Evolutionary conservation across 2,888 invertebrate genomes (phyloP), one percentile per base, ranked within the genome.

Genomic region (Hydropsyche betteni): DNA sequence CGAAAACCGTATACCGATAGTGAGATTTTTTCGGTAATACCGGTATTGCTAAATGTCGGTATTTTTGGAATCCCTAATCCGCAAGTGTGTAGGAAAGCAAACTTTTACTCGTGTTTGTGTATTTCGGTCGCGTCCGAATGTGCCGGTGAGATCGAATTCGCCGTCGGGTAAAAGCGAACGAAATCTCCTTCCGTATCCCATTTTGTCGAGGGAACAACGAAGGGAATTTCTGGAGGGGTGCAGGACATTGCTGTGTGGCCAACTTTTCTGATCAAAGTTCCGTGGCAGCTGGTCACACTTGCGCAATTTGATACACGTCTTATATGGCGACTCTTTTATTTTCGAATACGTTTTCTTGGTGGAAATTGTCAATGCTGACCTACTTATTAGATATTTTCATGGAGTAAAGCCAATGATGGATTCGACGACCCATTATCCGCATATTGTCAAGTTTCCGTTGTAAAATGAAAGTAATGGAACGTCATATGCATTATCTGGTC

Each of bases 181-280:
- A 24, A 24, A 24, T 24, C 24, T 24, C 2, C 24, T 24, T 24
- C 24, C 24, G 24, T 24, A 16, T 53, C 53, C 14, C 6, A 53
- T n/a, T 16, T n/a, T 6, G 5, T 53, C 5, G 24, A 24, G 16
- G 58, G 24, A 24, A 58, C 24, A 24, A 53, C 16, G 24, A 16
- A 4, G 16, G 24, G 58, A 53, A 16, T n/a, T 24, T 58, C 16
- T 24, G 16, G 24, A 58, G 16, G 24, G 16, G 58, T 58, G 58
- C 58, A 58, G 58, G 58, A 58, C 58, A 24, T 24, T 14, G 24
- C 58, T 14, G 24, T 24, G 58, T 58, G 58, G 58, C 58, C 58
- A 58, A 58, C 58, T 58, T 58, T 58, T 58, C 58, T 58, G 58
- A 58, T 58, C 58, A 16, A 58, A 58, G 58, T 58, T 58, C 24